These are phyloP conservation scores for Gastrophysa polygoni DNA, from an alignment of 2,888 invertebrate species.

Conservation along the genomic window DNA sequence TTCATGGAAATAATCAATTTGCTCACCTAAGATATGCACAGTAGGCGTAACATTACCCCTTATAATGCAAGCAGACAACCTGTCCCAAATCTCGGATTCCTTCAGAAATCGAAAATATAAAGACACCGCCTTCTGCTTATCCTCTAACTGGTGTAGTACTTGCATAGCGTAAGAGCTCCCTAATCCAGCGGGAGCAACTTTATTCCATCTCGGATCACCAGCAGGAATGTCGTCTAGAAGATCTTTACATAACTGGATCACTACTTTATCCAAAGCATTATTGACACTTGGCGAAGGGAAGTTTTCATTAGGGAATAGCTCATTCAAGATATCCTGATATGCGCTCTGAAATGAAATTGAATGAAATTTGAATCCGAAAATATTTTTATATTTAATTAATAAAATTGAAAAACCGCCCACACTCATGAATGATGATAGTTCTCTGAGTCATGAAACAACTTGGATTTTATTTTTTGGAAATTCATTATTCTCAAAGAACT, in stretches of 20 bases:
- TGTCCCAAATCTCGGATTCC: slow-evolving; percentile 69
- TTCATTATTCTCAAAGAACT: too few relatives aligned
- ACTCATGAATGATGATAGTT: not conserved
- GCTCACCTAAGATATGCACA: slow-evolving; percentile 53
- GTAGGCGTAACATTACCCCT: slow-evolving; percentile 63
- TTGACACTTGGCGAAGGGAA: slow-evolving; percentile 54
- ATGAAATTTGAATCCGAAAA: not conserved
- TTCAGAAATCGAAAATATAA: slow-evolving; percentile 79
- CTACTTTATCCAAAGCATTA: slow-evolving; percentile 62
- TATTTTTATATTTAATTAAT: too few relatives aligned
- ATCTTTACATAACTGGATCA: slow-evolving; percentile 74
- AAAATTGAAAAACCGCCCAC: not conserved
- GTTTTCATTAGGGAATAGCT: slow-evolving; percentile 59
- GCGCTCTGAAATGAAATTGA: slow-evolving; percentile 49
- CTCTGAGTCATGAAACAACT: not conserved
- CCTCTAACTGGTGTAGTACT: slow-evolving; percentile 82
- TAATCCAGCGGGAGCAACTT: slow-evolving; percentile 58
- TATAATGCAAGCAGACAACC: slow-evolving; percentile 58
- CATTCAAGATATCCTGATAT: slow-evolving; percentile 59
- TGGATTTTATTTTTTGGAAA: too few relatives aligned
- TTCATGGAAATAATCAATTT: too few relatives aligned
- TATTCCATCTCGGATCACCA: slow-evolving; percentile 80
- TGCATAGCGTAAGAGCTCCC: slow-evolving; percentile 83
- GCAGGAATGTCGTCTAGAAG: slow-evolving; percentile 87
- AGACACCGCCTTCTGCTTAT: slow-evolving; percentile 80